These are phyloP conservation scores for Pseudococcus longispinus DNA, from an alignment of 2,888 invertebrate species.

Conservation along the genomic window DNA sequence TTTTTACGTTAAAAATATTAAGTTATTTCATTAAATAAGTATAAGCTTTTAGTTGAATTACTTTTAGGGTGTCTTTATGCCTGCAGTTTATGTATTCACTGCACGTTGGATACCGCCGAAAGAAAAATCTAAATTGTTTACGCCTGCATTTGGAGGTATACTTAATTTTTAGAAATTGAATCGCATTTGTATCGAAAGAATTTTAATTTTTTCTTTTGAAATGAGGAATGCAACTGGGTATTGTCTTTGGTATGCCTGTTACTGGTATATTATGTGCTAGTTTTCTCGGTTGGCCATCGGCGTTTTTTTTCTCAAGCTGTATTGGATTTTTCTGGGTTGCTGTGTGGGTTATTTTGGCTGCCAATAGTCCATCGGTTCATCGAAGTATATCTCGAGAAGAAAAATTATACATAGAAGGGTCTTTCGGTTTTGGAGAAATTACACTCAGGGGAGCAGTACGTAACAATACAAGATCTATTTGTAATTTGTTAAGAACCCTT, in stretches of 20 bases:
- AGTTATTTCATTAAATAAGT: not conserved
- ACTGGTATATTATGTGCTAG: conserved; percentile 43
- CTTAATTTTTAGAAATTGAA: not conserved
- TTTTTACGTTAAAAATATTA: not conserved
- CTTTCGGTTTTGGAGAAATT: conserved; percentile 53
- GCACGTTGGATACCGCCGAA: conserved; percentile 52
- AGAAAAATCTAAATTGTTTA: conserved; percentile 47
- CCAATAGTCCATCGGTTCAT: conserved; percentile 50
- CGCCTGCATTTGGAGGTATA: conserved; percentile 52
- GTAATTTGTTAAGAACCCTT: not conserved
- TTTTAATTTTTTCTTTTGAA: not conserved
- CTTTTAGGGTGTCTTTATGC: conserved; percentile 48
- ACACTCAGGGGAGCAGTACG: conserved; percentile 46
- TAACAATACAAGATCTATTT: not conserved
- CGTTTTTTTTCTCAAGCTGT: conserved; percentile 46
- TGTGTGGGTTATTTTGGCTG: conserved; percentile 45
- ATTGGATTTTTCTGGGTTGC: conserved; percentile 40
- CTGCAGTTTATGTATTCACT: conserved; percentile 49
- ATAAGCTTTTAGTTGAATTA: not conserved
- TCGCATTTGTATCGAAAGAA: not conserved
- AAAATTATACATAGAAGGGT: conserved; percentile 49
- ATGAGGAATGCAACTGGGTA: conserved; percentile 50
- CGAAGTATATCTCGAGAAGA: conserved; percentile 52
- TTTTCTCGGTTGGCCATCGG: conserved; percentile 45
- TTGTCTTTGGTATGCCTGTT: conserved; percentile 48